Conservation (phyloP, 2,113 vertebrate species). For the Lamprologus callipterus region DNA sequence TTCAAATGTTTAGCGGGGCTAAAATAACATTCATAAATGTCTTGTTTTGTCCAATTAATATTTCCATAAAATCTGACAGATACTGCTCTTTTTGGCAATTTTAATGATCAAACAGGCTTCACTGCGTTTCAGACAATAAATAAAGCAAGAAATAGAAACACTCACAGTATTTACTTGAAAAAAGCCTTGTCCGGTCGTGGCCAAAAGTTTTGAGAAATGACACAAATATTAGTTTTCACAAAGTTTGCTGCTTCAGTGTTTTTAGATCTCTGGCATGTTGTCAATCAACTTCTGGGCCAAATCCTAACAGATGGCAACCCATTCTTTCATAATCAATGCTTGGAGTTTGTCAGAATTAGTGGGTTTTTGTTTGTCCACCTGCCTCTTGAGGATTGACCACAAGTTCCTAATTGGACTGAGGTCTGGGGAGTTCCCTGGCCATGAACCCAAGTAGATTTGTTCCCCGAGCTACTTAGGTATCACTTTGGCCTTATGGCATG, state of each 20-base stretch:
- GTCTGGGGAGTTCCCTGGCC: neutral
- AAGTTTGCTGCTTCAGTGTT: neutral
- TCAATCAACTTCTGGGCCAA: neutral
- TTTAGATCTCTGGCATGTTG: neutral
- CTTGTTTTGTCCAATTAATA: neutral
- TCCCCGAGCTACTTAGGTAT: neutral
- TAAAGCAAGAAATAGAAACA: neutral
- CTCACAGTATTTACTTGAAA: neutral
- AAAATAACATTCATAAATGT: neutral
- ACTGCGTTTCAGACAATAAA: neutral
- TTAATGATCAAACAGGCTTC: neutral
- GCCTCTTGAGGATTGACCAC: neutral
- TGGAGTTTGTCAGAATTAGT: neutral
- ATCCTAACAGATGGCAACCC: neutral
- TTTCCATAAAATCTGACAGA: neutral
- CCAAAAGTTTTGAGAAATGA: neutral
- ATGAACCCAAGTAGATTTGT: rapidly evolving
- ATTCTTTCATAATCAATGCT: neutral
- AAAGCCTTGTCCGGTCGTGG: neutral
- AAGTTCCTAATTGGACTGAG: neutral
- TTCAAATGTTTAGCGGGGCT: neutral
- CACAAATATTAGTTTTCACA: neutral
- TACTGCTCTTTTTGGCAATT: neutral
- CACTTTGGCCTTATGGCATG: neutral
- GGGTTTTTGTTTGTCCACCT: neutral